These are phyloP conservation scores for Meiosimyza platycephala DNA, from an alignment of 2,888 invertebrate species.

Conservation along the genomic window DNA sequence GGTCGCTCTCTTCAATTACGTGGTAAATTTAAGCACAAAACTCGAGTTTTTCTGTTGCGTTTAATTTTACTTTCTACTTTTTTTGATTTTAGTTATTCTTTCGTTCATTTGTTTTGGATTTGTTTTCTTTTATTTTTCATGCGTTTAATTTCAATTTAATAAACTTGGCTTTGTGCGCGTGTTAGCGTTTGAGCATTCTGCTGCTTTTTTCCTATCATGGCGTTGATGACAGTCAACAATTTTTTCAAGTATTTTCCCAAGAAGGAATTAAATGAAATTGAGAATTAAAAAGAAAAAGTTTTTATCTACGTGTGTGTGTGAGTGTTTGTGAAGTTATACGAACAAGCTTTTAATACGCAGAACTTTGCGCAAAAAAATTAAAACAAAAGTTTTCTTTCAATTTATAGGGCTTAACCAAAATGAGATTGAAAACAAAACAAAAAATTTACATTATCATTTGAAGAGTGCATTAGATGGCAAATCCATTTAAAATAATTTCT, in stretches of 20 bases:
- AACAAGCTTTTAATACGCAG: conserved; percentile 24
- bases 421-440: too few species aligned
- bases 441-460: too few species aligned
- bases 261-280: conserved; percentile 5
- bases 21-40: background rate
- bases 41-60: too few species aligned
- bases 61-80: background rate
- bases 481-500: too few species aligned
- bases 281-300: conserved; percentile 27
- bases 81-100: background rate
- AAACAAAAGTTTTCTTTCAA: background rate
- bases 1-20: background rate
- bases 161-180: background rate
- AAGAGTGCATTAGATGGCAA: too few species aligned
- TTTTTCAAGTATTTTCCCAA: too few species aligned
- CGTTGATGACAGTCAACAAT: too few species aligned
- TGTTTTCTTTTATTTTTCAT: background rate
- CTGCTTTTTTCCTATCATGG: too few species aligned
- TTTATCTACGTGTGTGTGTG: too few species aligned
- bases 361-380: conserved; percentile 17
- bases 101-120: background rate
- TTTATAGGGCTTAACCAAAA: too few species aligned
- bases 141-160: conserved; percentile 16
- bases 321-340: background rate
- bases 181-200: too few species aligned